Base-by-base conservation (phyloP, 1,140 invertebrate genomes). In the Diorhabda sublineata region DNA sequence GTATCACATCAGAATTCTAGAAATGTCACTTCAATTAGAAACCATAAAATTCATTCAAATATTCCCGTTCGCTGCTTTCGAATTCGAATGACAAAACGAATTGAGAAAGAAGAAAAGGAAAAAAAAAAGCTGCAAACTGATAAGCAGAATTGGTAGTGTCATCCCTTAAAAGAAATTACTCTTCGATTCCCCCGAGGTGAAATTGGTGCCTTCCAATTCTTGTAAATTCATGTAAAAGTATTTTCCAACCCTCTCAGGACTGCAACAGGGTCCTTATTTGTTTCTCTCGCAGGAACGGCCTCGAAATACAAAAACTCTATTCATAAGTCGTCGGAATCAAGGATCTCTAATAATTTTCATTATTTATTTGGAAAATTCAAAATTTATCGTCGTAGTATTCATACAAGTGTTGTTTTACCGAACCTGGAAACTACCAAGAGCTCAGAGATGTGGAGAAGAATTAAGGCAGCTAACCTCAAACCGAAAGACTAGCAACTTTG, bases 181-280 rank as follows among this genome's bases (percentile, higher is more conserved):
- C 57, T 67, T 67, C 65, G 65, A 67, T 67, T 67, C 65, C 65
- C 65, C 58, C 65, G 65, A 67, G 65, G 65, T 67, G 65, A 43
- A 67, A 67, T 67, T 67, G 65, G 65, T 67, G 65, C 58, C 65
- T 67, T 67, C 65, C 65, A 67, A 67, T 67, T 67, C 65, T 60
- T 67, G 65, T 67, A 67, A 67, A 67, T 67, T 67, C 65, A 42
- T 60, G 65, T 45, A 45, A 47, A 67, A 59, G 65, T 59, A 60
- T 47, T 45, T 60, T 11, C 65, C 58, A 67, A 67, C 65, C 65
- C 65, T 67, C 65, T 67, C 58, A 44, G 44, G 47, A 58, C 65
- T 67, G 65, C 65, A 67, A 67, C 65, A 67, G 65, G 65, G 65
- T 58, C 52, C 26, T 45, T 5, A n/a, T 62, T 62, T 43, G 11